phyloP scores from a whole-genome alignment of 2,797 vertebrate species.

The Takifugu ocellatus region DNA sequence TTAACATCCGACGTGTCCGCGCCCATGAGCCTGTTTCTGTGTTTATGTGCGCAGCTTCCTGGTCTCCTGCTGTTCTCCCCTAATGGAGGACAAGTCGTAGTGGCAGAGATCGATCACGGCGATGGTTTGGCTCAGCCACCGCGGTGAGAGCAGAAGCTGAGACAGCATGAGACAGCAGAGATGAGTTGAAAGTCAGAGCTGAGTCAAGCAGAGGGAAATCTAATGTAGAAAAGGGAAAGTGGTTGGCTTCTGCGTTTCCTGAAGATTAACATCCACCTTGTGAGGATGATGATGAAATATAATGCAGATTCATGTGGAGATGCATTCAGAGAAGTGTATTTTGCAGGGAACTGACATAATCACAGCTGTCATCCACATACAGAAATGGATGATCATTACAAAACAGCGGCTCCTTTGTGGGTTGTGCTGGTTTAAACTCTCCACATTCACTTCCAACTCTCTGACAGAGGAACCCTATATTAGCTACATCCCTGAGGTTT shows the following conservation, averaged over 20 bases:
- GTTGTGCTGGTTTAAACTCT: no score
- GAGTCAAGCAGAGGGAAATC: conserved; percentile 11
- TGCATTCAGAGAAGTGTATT: no score
- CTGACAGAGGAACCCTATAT: conserved; percentile 35
- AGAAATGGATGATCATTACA: no score
- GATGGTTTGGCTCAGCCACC: conserved; percentile 46
- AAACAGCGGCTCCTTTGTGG: no score
- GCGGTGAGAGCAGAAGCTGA: conserved; percentile 56
- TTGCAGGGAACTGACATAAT: no score
- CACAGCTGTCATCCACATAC: no score
- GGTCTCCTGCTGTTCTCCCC: conserved; percentile 41
- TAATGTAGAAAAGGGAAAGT: no score
- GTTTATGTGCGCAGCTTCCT: conserved; percentile 11
- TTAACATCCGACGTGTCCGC: not conserved
- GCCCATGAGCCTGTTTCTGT: not conserved
- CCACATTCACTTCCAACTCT: conserved; percentile 21
- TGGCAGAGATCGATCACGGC: conserved; percentile 65
- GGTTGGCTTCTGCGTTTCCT: no score
- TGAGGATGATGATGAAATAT: no score
- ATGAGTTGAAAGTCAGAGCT: conserved; percentile 34
- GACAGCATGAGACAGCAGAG: conserved; percentile 49
- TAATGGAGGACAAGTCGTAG: conserved; percentile 68
- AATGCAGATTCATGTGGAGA: no score
- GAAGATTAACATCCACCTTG: no score
- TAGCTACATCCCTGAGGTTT: conserved; percentile 26